Evolutionary conservation across 2,113 vertebrate genomes (phyloP).

Genomic region (Ivindomyrus marchei): DNA sequence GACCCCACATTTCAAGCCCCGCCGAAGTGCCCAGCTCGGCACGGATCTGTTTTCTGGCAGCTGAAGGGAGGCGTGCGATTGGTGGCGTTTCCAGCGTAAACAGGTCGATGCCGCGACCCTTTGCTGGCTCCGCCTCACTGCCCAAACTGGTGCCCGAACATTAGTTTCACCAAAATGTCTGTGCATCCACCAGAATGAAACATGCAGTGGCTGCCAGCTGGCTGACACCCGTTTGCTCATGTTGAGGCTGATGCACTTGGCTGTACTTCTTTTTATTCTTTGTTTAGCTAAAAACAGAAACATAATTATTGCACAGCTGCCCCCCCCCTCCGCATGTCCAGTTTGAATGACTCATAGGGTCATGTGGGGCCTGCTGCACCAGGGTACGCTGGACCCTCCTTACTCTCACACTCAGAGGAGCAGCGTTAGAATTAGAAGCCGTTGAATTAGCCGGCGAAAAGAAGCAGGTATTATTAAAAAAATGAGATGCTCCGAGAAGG

Average conservation of each 20-base stretch:
- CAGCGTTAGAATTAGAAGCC: background rate
- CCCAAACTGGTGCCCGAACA: background rate
- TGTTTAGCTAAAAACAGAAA: constrained; percentile 12
- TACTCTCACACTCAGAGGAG: background rate
- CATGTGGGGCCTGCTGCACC: background rate
- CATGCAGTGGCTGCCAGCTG: background rate
- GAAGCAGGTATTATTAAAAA: background rate
- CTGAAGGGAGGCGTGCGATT: background rate
- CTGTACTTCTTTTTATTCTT: background rate
- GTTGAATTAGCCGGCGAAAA: background rate
- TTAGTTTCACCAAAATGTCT: background rate
- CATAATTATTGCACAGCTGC: constrained; percentile 9
- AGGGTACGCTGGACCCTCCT: background rate
- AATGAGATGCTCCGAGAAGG: background rate
- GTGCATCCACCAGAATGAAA: background rate
- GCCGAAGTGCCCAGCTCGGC: background rate
- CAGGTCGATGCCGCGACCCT: background rate
- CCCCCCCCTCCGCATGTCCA: background rate
- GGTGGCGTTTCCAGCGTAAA: background rate
- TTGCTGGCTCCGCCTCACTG: background rate
- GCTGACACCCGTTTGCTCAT: background rate
- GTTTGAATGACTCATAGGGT: constrained; percentile 3
- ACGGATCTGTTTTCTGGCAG: background rate
- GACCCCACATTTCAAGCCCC: background rate
- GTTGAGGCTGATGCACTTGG: background rate